Base-by-base conservation (phyloP, 2,797 vertebrate species). In the Kryptolebias ocellatus region DNA sequence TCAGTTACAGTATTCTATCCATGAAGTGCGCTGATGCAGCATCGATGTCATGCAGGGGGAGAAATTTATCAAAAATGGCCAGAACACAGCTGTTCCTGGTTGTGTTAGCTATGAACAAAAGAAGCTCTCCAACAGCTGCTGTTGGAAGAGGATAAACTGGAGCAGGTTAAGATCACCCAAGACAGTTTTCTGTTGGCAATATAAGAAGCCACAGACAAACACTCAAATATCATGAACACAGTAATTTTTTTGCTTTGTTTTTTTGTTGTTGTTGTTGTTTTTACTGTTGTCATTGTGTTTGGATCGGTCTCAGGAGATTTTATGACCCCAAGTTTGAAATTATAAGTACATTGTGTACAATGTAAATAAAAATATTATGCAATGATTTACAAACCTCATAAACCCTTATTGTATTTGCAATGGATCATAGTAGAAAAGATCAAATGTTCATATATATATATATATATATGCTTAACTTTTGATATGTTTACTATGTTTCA, bases 181-280 rank as follows among this genome's bases (percentile, higher is more conserved):
- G 86, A 87, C 66, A 72, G 29, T 73, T 88, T 70, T 64, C 53
- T 70, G 61, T 65, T 67, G 80, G 80, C 85, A 70, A 58, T 81
- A 47, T 79, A 64, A 74, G 27, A 86, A 90, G 68, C 68, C 75
- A 60, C 53, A 79, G 71, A 80, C 74, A 58, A 83, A 72, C 58
- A 10, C 63, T 64, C 16, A 72, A 83, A 87, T 80, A 85, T 90
- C 80, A 85, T 2, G 49, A 70, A 52, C 69, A 59, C n/a, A 12
- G 6, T 3, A 27, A 61, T 60, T 72, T 83, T 71, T 24, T 24
- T 24, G 20, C 20, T 24, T 60, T 70, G 10, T 51, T 51, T 20
- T 2, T 28, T 2, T 52, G 9, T 50, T 7, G 10, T 56, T 81
- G 62, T 61, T 29, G 70, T 81, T 65, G 50, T 69, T 55, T 51